Evolutionary conservation across 2,797 vertebrate species (phyloP).

Genomic region (Sardinella longiceps): DNA sequence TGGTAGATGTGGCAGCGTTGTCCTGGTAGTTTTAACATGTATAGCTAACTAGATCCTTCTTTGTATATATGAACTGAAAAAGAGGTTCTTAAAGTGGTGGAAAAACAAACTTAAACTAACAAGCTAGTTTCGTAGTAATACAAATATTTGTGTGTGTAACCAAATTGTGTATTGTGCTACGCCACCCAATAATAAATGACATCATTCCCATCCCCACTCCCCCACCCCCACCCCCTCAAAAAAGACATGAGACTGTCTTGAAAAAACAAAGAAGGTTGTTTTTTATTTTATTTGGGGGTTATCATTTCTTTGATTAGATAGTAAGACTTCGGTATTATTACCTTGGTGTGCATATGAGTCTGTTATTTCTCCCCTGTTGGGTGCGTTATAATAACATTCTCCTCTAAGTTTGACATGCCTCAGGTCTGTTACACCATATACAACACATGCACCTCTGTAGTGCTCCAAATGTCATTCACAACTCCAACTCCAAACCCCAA

Average conservation of each 20-base stretch:
- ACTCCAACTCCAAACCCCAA: not conserved
- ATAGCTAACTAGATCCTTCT: not conserved
- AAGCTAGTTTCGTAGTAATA: slow-evolving; percentile 43
- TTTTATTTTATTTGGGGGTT: not conserved
- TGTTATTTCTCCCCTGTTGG: not conserved
- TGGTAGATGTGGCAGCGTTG: slow-evolving; percentile 12
- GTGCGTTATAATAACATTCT: not conserved
- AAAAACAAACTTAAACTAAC: slow-evolving; percentile 30
- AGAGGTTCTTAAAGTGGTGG: slow-evolving; percentile 50
- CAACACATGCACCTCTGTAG: not conserved
- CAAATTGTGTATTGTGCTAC: slow-evolving; percentile 59
- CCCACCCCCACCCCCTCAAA: slow-evolving; percentile 16
- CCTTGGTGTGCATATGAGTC: not conserved
- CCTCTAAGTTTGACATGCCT: not conserved
- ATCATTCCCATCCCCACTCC: slow-evolving; percentile 1
- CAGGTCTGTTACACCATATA: not conserved
- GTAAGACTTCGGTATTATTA: not conserved
- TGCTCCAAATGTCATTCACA: not conserved
- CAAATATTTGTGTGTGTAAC: slow-evolving; percentile 54
- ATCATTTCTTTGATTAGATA: not conserved
- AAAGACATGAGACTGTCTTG: slow-evolving; percentile 28
- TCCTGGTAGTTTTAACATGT: not conserved
- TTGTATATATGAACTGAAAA: slow-evolving; percentile 44
- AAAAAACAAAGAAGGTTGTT: slow-evolving; percentile 23
- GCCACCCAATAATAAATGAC: slow-evolving; percentile 55